Conservation (phyloP, 2,888 invertebrate species). For the Ernsta delagoae region DNA sequence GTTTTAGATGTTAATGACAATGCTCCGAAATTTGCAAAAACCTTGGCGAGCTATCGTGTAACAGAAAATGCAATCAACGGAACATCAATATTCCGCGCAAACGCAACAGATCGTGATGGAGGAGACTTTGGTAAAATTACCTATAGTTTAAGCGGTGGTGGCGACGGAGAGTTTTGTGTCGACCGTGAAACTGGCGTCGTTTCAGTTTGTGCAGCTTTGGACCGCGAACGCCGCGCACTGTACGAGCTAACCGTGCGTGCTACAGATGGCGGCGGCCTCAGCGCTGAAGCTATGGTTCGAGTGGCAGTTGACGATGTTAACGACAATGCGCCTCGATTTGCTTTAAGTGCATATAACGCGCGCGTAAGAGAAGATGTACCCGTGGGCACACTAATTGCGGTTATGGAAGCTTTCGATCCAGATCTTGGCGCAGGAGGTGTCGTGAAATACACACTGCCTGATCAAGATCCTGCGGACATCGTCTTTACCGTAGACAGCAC, state of each 20-base stretch:
- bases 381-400: constrained; percentile 93
- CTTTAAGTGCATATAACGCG: constrained; percentile 89
- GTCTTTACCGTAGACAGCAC: constrained; percentile 93
- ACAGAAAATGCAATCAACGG: constrained; percentile 94
- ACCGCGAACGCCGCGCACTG: constrained; percentile 92
- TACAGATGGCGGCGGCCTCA: constrained; percentile 90
- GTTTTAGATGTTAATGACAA: constrained; percentile 97
- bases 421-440: constrained; percentile 94
- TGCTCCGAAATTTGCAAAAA: constrained; percentile 93
- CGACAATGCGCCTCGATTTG: constrained; percentile 94
- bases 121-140: constrained; percentile 92
- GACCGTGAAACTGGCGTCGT: constrained; percentile 91
- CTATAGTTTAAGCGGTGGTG: constrained; percentile 90
- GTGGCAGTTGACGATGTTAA: constrained; percentile 95
- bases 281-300: constrained; percentile 92
- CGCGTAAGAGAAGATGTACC: constrained; percentile 97
- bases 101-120: constrained; percentile 93
- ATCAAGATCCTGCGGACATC: constrained; percentile 86
- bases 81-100: constrained; percentile 92
- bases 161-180: constrained; percentile 91
- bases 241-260: constrained; percentile 93
- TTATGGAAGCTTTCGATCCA: constrained; percentile 92
- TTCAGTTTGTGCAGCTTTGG: constrained; percentile 89
- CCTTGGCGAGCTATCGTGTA: constrained; percentile 92
- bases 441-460: constrained; percentile 91